These are phyloP conservation scores for Dunckerocampus dactyliophorus DNA, from an alignment of 2,113 vertebrate species.

Conservation along the genomic window DNA sequence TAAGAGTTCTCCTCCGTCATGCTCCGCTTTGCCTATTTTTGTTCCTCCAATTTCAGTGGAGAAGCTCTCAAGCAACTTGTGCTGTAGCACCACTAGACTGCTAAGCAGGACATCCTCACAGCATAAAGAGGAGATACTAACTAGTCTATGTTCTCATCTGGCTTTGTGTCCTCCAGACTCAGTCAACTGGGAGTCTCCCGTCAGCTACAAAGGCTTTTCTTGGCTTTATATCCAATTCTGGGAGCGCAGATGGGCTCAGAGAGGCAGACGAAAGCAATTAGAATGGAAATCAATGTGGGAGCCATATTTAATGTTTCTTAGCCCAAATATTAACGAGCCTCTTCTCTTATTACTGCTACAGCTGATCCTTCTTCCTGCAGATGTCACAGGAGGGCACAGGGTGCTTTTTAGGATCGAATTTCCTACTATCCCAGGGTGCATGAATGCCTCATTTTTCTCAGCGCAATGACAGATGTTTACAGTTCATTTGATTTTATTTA, in stretches of 20 bases:
- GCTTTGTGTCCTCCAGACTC: constrained; percentile 35
- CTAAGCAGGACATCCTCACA: constrained; percentile 19
- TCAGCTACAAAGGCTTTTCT: constrained; percentile 28
- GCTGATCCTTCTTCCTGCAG: neutral
- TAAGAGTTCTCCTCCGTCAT: neutral
- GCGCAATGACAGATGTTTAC: neutral
- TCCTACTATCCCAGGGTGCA: neutral
- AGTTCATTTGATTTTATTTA: neutral
- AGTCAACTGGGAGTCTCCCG: constrained; percentile 49
- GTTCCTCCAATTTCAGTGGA: constrained; percentile 1
- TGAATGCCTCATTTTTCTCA: neutral
- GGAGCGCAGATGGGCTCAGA: constrained; percentile 35
- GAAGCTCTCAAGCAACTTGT: constrained; percentile 1
- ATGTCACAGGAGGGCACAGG: neutral
- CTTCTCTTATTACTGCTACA: constrained; percentile 1
- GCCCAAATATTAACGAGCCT: constrained; percentile 15
- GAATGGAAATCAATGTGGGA: constrained; percentile 11
- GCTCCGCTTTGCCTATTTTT: constrained; percentile 8
- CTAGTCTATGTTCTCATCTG: constrained; percentile 39
- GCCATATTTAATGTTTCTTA: constrained; percentile 19
- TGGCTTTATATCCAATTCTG: constrained; percentile 26
- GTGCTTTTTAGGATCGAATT: neutral
- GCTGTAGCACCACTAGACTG: constrained; percentile 1
- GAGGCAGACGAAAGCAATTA: constrained; percentile 13
- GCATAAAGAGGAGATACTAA: constrained; percentile 22